Evolutionary conservation across 2,888 invertebrate genomes (phyloP).

Genomic region (Elysia crispata): DNA sequence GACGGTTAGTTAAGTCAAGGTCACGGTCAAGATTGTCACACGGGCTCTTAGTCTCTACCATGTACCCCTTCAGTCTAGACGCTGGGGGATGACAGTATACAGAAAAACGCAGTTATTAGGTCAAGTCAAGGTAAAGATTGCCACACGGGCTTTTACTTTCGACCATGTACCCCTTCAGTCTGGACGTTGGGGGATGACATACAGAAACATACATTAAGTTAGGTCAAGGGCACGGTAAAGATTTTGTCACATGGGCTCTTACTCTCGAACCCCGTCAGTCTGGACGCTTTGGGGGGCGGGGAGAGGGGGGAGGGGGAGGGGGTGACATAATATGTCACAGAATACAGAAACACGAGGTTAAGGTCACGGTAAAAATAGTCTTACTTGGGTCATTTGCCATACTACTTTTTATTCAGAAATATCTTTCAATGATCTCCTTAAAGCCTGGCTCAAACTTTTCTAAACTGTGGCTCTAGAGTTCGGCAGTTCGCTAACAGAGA

Average conservation of each 20-base stretch:
- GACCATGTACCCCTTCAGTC: slow-evolving; percentile 37
- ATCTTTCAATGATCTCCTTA: too few relatives aligned
- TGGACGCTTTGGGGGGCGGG: slow-evolving; percentile 18
- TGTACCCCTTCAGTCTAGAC: slow-evolving; percentile 25
- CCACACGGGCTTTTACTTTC: slow-evolving; percentile 18
- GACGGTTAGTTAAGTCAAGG: not conserved
- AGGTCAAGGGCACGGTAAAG: slow-evolving; percentile 15
- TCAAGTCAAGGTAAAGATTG: slow-evolving; percentile 36
- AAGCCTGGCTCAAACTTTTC: too few relatives aligned
- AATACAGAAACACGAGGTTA: not conserved
- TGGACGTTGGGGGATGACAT: not conserved
- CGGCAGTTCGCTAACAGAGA: too few relatives aligned
- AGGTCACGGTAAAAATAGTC: slow-evolving; percentile 40
- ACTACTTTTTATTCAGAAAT: too few relatives aligned
- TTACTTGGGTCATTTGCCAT: not conserved
- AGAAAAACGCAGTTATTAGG: not conserved
- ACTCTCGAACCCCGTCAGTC: slow-evolving; percentile 6
- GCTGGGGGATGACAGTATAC: not conserved
- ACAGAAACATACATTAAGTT: not conserved
- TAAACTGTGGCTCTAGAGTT: too few relatives aligned
- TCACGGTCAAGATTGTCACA: slow-evolving; percentile 33
- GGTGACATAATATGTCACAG: too few relatives aligned
- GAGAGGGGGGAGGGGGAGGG: not conserved
- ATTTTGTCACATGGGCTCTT: slow-evolving; percentile 28
- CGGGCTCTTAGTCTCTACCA: slow-evolving; percentile 24